phyloP scores from a whole-genome alignment of 1,140 invertebrate genomes.

The Leptinotarsa texana region DNA sequence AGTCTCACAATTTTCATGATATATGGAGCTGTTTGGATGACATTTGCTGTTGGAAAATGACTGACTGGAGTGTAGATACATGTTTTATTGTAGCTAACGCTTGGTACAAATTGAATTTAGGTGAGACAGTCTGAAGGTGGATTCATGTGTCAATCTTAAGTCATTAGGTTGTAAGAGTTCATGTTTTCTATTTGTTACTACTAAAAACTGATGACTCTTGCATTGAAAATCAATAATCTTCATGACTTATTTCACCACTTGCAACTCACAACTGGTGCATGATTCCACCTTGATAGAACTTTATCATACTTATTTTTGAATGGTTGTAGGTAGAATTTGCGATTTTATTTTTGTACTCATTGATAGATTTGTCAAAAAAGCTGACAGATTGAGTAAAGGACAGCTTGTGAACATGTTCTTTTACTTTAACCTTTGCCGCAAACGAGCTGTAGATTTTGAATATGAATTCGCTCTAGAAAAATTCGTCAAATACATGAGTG shows the following conservation, averaged over 20 bases:
- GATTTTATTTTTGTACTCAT: constrained; percentile 57
- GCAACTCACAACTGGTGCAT: no score
- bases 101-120: constrained; percentile 57
- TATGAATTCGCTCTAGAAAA: constrained; percentile 58
- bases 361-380: constrained; percentile 57
- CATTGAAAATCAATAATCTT: no score
- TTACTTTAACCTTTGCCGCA: constrained; percentile 57
- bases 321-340: constrained; percentile 41
- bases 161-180: no score
- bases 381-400: constrained; percentile 55
- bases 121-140: constrained; percentile 1
- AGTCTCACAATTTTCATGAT: constrained; percentile 57
- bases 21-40: constrained; percentile 62
- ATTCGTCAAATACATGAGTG: constrained; percentile 55
- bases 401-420: constrained; percentile 63
- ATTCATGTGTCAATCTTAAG: no score
- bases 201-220: no score
- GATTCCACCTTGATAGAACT: neutral
- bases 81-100: constrained; percentile 59
- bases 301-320: neutral
- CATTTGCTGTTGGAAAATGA: constrained; percentile 56
- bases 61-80: constrained; percentile 52
- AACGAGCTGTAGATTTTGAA: constrained; percentile 58
- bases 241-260: no score
- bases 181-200: no score